Percentiles rank a stretch among this genome's conserved stretches.
Evolutionary conservation across 2,797 vertebrate species (phyloP).

Genomic region (Margarornis squamiger): DNA sequence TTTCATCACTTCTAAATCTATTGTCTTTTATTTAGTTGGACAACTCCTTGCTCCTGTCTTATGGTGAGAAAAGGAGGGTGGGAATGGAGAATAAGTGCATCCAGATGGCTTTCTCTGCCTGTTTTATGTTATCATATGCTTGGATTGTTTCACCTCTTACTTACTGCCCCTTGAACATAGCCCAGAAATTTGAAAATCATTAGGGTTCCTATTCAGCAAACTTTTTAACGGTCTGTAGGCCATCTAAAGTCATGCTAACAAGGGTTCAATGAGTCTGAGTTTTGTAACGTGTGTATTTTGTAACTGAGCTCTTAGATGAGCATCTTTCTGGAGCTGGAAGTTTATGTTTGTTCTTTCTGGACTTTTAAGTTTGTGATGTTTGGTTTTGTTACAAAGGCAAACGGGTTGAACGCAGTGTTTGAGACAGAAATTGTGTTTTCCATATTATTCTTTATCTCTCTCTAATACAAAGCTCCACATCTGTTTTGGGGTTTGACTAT

Average conservation of each 20-base stretch:
- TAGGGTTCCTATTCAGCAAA: background rate
- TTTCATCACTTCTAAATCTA: conserved; percentile 36
- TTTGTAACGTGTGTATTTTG: background rate
- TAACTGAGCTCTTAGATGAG: background rate
- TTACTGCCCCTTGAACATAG: background rate
- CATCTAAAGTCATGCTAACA: background rate
- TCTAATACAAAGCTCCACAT: conserved; percentile 15
- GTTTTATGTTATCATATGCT: background rate
- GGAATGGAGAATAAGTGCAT: conserved; percentile 37
- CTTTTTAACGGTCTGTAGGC: background rate
- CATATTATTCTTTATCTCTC: background rate
- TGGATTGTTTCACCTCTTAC: conserved; percentile 1
- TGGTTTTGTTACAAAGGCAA: background rate
- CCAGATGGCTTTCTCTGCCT: conserved; percentile 52
- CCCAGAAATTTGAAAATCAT: conserved; percentile 44
- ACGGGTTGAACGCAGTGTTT: accelerated
- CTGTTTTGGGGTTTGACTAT: conserved; percentile 36
- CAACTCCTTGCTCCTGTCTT: conserved; percentile 6
- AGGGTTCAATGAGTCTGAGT: background rate
- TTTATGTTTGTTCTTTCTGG: background rate
- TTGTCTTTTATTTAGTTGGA: conserved; percentile 42
- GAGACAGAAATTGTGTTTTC: background rate
- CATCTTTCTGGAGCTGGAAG: background rate
- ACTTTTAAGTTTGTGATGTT: background rate
- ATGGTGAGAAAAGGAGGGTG: conserved; percentile 34